Percentiles rank a stretch among this genome's conserved stretches.
Conservation (phyloP, 23 tunicate species). For the Ascidia mentula region DNA sequence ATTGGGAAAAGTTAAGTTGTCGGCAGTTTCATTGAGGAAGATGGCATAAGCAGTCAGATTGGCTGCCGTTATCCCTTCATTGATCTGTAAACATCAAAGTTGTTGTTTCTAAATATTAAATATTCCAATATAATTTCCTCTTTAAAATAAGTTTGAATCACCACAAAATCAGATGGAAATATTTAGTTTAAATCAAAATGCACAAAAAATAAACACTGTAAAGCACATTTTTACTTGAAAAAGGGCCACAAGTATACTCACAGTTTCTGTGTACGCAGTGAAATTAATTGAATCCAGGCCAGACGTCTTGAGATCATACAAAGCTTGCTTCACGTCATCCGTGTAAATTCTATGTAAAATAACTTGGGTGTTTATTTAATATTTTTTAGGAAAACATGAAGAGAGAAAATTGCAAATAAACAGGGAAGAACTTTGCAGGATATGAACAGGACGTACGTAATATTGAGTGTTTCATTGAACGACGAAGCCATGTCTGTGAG, state of each 20-base stretch:
- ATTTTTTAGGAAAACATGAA: too few relatives aligned
- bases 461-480: background rate
- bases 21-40: slow-evolving; percentile 50
- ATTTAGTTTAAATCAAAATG: too few relatives aligned
- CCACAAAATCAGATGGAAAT: too few relatives aligned
- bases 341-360: slow-evolving; percentile 46
- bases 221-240: too few relatives aligned
- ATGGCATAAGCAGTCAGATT: slow-evolving; percentile 60
- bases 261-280: slow-evolving; percentile 42
- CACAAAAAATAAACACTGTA: too few relatives aligned
- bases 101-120: too few relatives aligned
- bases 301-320: slow-evolving; percentile 32
- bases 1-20: slow-evolving; percentile 19
- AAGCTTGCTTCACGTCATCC: slow-evolving; percentile 27
- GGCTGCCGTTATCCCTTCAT: slow-evolving; percentile 39
- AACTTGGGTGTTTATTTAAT: too few relatives aligned
- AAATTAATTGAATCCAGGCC: slow-evolving; percentile 56
- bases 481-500: background rate
- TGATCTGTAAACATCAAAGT: slow-evolving; percentile 18
- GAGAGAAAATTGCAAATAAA: too few relatives aligned
- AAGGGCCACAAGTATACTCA: slow-evolving; percentile 17
- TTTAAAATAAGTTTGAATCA: too few relatives aligned
- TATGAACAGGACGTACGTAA: background rate
- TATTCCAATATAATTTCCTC: too few relatives aligned
- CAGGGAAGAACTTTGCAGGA: too few relatives aligned